Evolutionary conservation across 2,113 vertebrate species (phyloP).

Genomic region (Engraulis encrasicolus): DNA sequence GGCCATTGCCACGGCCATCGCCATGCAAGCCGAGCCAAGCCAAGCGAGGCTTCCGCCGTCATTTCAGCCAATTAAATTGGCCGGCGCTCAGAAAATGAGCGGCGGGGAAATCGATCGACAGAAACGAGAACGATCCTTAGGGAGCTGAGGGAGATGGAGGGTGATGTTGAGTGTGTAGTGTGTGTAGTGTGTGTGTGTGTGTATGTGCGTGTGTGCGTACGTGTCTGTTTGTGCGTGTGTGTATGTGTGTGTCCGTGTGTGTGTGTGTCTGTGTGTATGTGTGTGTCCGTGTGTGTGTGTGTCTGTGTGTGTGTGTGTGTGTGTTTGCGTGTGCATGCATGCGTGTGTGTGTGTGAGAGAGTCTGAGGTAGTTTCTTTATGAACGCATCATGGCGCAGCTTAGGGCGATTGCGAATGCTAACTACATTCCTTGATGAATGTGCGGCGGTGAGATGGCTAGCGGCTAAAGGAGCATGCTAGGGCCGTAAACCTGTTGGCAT

Average conservation of each 20-base stretch:
- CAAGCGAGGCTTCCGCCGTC: background rate
- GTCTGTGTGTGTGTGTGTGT: no score
- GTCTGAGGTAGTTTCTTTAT: background rate
- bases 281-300: no score
- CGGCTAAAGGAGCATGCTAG: background rate
- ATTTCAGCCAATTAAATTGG: slow-evolving; percentile 16
- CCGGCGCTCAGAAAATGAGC: background rate
- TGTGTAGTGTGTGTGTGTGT: background rate
- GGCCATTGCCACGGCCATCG: no score
- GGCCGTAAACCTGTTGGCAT: background rate
- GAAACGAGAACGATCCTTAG: background rate
- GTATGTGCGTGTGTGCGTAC: background rate
- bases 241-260: no score
- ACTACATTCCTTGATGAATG: background rate
- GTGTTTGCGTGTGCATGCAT: no score
- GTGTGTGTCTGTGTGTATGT: no score
- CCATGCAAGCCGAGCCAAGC: background rate
- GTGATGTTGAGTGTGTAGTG: background rate
- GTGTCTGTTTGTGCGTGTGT: background rate
- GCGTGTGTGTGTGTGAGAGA: no score
- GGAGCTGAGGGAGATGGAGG: no score
- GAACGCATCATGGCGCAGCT: background rate
- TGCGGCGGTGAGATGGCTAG: background rate
- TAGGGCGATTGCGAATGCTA: background rate
- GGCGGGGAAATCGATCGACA: background rate